Conservation (phyloP, 2,113 vertebrate genomes). For the Sphaerodactylus townsendi region DNA sequence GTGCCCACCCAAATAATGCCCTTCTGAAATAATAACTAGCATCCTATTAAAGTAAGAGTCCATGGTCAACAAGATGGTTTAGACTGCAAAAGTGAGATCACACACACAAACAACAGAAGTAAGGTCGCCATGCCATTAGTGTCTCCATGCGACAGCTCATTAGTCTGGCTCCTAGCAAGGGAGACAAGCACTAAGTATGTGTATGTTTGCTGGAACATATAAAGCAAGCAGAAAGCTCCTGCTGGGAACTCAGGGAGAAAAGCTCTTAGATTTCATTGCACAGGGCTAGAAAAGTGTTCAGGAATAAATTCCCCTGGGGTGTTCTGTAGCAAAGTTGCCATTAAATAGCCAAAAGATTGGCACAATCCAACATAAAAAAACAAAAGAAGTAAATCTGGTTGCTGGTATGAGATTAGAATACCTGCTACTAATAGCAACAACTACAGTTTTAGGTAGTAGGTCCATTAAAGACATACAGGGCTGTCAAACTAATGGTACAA, state of each 20-base stretch:
- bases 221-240: constrained; percentile 60
- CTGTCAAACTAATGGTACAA: not conserved
- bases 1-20: too few relatives aligned
- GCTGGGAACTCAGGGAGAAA: constrained; percentile 52
- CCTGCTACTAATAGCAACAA: not conserved
- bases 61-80: constrained; percentile 16
- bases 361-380: constrained; percentile 28
- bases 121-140: constrained; percentile 19
- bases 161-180: constrained; percentile 58
- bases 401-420: constrained; percentile 36
- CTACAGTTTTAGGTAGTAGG: not conserved
- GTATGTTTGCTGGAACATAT: constrained; percentile 40
- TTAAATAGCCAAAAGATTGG: constrained; percentile 39
- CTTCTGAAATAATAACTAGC: not conserved
- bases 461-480: constrained; percentile 14
- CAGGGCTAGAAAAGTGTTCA: constrained; percentile 13
- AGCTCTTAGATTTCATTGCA: constrained; percentile 46
- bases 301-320: constrained; percentile 18
- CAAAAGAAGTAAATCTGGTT: constrained; percentile 42
- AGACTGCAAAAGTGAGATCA: not conserved
- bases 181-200: constrained; percentile 30
- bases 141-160: constrained; percentile 50
- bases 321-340: constrained; percentile 28
- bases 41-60: not conserved
- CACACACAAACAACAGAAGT: not conserved